Evolutionary conservation across 2,888 invertebrate genomes (phyloP), one percentile per base, ranked within the genome.

Genomic region (Apeira syringaria): DNA sequence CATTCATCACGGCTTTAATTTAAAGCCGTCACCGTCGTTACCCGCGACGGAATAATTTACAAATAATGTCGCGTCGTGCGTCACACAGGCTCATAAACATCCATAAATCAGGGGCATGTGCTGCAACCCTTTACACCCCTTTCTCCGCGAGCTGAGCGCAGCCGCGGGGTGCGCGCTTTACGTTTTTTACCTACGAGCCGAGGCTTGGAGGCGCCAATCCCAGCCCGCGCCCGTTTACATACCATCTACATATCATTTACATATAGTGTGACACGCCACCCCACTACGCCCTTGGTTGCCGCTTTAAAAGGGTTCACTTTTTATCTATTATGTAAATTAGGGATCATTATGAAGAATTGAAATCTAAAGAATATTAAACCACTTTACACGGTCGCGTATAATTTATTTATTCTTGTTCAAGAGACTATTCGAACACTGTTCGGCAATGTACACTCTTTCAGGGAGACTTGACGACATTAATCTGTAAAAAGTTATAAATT

Each of bases 1-100:
- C 68, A 74, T 84, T 68, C 69, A 83, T 84, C 84, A 82, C 66
- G 60, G 58, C 54, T 74, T 73, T 79, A 78, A 83, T 74, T 81
- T 74, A 76, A 77, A 75, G 64, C 71, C 80, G 80, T 74, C 70
- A 65, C 66, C 66, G 62, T 51, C 61, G 61, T 60, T 69, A 68
- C 72, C 67, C 73, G 71, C 62, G 68, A 61, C 69, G 70, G 59
- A 61, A 61, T 73, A 62, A 69, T 66, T 67, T 70, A 60, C 68
- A 64, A 61, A 64, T 59, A 64, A 15, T 18, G 35, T 18, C 58
- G 66, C 61, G 61, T 58, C 64, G 61, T 56, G 58, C 53, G 56
- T 51, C 50, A 56, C 53, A 58, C 48, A 54, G 43, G 53, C 54
- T 61, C 64, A 64, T 70, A 70, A 69, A 25, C 73, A 71, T 69